Conservation (phyloP, 1,140 invertebrate genomes). For the Drosophila lowei region DNA sequence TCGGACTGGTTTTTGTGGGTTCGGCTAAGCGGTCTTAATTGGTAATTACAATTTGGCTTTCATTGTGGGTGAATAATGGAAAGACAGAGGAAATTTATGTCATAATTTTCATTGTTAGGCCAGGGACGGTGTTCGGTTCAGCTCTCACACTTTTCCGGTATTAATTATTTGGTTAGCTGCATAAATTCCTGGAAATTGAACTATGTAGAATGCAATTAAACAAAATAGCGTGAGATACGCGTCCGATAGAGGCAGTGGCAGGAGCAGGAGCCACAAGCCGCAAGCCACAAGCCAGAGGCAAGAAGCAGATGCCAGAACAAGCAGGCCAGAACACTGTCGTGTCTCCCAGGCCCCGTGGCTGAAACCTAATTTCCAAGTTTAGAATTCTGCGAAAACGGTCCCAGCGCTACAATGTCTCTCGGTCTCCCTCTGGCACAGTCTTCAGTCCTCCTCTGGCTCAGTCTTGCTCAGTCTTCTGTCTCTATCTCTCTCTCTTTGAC, state of each 20-base stretch:
- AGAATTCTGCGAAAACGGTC: conserved; percentile 75
- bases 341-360: conserved; percentile 45
- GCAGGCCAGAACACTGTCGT: conserved; percentile 49
- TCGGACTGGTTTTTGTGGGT: conserved; percentile 51
- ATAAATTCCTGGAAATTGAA: conserved; percentile 67
- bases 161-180: conserved; percentile 74
- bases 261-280: conserved; percentile 8
- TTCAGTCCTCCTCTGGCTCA: neutral
- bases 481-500: neutral
- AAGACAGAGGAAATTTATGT: conserved; percentile 4
- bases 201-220: conserved; percentile 77
- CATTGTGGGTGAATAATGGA: conserved; percentile 47
- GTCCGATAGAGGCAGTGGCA: conserved; percentile 55
- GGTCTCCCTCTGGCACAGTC: neutral
- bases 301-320: conserved; percentile 19
- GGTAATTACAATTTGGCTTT: conserved; percentile 64
- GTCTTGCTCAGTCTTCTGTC: no score
- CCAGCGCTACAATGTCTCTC: conserved; percentile 35
- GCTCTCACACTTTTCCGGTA: conserved; percentile 44
- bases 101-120: conserved; percentile 44
- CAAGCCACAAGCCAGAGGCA: conserved; percentile 22
- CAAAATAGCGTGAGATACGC: conserved; percentile 80
- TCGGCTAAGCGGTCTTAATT: conserved; percentile 57
- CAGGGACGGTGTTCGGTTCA: conserved; percentile 5
- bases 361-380: conserved; percentile 82